Evolutionary conservation across 2,113 vertebrate genomes (phyloP).

Genomic region (Azemiops feae): DNA sequence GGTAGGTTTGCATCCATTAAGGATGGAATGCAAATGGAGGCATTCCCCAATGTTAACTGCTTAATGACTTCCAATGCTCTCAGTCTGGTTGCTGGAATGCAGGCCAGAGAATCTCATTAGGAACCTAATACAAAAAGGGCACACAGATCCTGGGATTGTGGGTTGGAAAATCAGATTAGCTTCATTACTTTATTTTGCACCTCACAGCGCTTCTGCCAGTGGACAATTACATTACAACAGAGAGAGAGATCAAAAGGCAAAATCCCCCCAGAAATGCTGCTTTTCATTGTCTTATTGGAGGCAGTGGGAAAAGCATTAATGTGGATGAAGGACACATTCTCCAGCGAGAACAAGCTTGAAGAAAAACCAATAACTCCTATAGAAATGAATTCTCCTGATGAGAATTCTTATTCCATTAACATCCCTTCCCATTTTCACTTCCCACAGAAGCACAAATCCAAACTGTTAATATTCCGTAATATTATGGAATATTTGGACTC

Average conservation of each 20-base stretch:
- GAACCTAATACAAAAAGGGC: conserved; percentile 97
- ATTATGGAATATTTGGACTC: too few relatives aligned
- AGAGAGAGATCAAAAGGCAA: conserved; percentile 89
- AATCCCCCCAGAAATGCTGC: conserved; percentile 74
- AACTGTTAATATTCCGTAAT: neutral
- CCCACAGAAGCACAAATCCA: neutral
- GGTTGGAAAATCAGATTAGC: conserved; percentile 93
- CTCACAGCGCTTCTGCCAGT: conserved; percentile 88
- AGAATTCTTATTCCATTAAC: neutral
- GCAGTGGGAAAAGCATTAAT: neutral
- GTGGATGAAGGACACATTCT: conserved; percentile 45
- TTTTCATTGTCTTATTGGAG: conserved; percentile 59
- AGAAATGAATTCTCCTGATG: neutral
- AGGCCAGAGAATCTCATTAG: conserved; percentile 91
- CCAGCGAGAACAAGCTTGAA: neutral
- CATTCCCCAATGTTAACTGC: conserved; percentile 78
- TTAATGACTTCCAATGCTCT: conserved; percentile 23
- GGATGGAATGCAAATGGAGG: conserved; percentile 92
- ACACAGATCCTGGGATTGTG: conserved; percentile 90
- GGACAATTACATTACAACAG: conserved; percentile 96
- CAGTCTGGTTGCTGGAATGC: conserved; percentile 80
- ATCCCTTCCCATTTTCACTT: neutral
- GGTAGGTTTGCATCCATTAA: conserved; percentile 91
- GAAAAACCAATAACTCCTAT: neutral
- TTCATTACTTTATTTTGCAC: conserved; percentile 98